phyloP scores from a whole-genome alignment of 2,888 invertebrate genomes.

The Disparrhopalites patrizii region DNA sequence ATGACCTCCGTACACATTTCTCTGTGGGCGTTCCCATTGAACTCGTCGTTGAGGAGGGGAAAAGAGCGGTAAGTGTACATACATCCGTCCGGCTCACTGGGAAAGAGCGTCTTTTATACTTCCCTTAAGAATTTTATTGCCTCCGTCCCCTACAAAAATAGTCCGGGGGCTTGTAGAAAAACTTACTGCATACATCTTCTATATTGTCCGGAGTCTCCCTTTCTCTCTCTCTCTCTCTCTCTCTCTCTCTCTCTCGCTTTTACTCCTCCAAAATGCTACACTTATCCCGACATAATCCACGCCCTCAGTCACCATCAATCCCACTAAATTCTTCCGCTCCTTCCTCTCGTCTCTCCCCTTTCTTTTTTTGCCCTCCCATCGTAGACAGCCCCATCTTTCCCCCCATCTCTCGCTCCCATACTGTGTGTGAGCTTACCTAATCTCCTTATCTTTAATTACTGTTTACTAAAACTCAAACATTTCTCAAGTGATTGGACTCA shows the following conservation, averaged over 20 bases:
- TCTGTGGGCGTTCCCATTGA: too few relatives aligned
- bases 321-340: background rate
- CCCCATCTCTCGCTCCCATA: background rate
- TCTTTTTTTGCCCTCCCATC: background rate
- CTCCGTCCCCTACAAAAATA: background rate
- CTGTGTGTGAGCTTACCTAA: background rate
- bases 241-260: background rate
- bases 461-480: conserved; percentile 2
- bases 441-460: conserved; percentile 20
- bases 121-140: too few relatives aligned
- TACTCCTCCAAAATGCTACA: background rate
- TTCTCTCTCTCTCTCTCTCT: too few relatives aligned
- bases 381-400: too few relatives aligned
- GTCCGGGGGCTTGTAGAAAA: too few relatives aligned
- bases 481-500: background rate
- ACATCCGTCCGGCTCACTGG: too few relatives aligned
- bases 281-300: conserved; percentile 3
- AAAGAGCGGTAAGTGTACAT: too few relatives aligned
- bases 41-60: too few relatives aligned
- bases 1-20: too few relatives aligned
- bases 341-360: background rate
- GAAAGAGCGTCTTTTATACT: too few relatives aligned
- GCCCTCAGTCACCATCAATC: conserved; percentile 16
- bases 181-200: too few relatives aligned
- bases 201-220: too few relatives aligned